Conservation (phyloP, 2,797 vertebrate genomes). For the Craterocephalus amniculus region DNA sequence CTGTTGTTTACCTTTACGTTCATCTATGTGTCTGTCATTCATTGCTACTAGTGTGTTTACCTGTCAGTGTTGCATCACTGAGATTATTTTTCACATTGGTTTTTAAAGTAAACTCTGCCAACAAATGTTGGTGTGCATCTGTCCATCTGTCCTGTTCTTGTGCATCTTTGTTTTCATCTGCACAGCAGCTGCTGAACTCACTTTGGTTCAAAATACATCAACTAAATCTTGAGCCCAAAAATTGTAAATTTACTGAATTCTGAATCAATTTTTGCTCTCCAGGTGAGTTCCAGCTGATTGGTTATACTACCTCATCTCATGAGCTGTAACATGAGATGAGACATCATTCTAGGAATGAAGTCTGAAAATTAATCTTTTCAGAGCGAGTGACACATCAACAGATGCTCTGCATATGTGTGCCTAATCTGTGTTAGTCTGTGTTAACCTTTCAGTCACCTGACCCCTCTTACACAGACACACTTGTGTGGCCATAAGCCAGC, state of each 20-base stretch:
- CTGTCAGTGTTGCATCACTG: constrained; percentile 40
- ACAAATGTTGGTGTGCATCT: too few species aligned
- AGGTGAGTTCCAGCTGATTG: neutral
- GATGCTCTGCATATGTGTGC: constrained; percentile 28
- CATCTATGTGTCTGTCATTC: constrained; percentile 18
- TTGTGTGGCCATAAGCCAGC: neutral
- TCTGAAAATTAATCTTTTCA: neutral
- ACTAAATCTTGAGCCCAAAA: neutral
- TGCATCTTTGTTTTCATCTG: neutral
- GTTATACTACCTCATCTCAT: neutral
- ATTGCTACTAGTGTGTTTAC: constrained; percentile 4
- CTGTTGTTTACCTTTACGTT: neutral
- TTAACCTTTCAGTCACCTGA: constrained; percentile 1
- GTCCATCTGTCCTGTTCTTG: neutral
- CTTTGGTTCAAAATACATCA: neutral
- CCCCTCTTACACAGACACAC: neutral
- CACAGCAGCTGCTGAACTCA: neutral
- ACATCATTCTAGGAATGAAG: neutral
- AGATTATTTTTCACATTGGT: neutral
- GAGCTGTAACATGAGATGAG: neutral
- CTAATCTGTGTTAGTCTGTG: constrained; percentile 34
- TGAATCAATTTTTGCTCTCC: too few species aligned
- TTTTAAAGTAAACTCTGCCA: neutral
- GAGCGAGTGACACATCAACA: constrained; percentile 8
- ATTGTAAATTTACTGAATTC: too few species aligned